Conservation (phyloP, 2,888 invertebrate species). For the Rhamnusium bicolor region DNA sequence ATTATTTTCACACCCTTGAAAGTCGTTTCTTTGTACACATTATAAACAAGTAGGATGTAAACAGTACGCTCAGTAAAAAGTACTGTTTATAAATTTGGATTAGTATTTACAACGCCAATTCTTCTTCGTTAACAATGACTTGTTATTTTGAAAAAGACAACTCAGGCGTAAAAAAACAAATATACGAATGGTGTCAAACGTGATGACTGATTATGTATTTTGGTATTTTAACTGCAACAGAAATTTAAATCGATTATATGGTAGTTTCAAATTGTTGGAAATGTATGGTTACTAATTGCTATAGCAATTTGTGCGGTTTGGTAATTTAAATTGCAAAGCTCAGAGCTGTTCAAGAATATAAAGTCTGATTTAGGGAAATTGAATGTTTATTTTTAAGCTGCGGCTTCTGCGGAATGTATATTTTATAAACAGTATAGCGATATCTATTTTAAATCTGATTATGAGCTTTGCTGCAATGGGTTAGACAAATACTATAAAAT, state of each 20-base stretch:
- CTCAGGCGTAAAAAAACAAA: not conserved
- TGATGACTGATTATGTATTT: not conserved
- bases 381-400: conserved; percentile 41
- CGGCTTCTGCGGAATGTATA: conserved; percentile 2
- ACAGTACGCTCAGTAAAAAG: not conserved
- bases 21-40: not conserved
- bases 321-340: conserved; percentile 49
- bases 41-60: not conserved
- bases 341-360: conserved; percentile 39
- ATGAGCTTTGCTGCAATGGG: not conserved
- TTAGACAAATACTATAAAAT: not conserved
- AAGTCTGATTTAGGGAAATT: conserved; percentile 45
- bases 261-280: conserved; percentile 7
- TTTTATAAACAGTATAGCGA: not conserved
- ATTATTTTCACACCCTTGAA: not conserved
- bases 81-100: not conserved
- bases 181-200: not conserved
- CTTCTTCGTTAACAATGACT: conserved; percentile 3
- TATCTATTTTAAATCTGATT: conserved; percentile 14
- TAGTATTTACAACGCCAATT: conserved; percentile 1
- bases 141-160: not conserved
- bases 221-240: not conserved
- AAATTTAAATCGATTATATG: conserved; percentile 10
- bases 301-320: conserved; percentile 44
- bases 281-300: conserved; percentile 41